Percentiles rank a stretch among this genome's conserved stretches.
Evolutionary conservation across 2,888 invertebrate genomes (phyloP).

Genomic region (Leucophenga montana): DNA sequence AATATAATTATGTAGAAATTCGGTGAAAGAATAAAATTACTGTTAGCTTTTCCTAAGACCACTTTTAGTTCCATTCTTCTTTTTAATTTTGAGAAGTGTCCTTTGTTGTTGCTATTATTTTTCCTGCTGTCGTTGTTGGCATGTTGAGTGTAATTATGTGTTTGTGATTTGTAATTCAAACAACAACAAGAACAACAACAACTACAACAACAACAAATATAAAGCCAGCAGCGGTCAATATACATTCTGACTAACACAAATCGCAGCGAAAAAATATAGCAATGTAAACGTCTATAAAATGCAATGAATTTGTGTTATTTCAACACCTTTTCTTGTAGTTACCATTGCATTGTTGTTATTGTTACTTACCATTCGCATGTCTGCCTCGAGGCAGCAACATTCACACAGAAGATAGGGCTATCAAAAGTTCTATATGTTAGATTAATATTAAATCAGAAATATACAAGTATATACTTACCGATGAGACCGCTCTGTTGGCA

Average conservation of each 20-base stretch:
- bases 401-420: no score
- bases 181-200: slow-evolving; percentile 52
- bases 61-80: slow-evolving; percentile 28
- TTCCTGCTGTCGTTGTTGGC: slow-evolving; percentile 8
- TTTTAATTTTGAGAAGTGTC: no score
- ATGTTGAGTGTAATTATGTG: slow-evolving; percentile 59
- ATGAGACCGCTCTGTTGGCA: no score
- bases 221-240: slow-evolving; percentile 52
- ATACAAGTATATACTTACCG: no score
- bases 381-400: no score
- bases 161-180: slow-evolving; percentile 57
- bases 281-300: slow-evolving; percentile 12
- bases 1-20: no score
- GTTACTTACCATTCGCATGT: background rate
- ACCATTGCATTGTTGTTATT: background rate
- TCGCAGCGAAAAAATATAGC: slow-evolving; percentile 29
- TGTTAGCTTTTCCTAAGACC: no score
- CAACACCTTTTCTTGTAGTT: slow-evolving; percentile 55
- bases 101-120: background rate
- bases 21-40: no score
- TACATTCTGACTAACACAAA: slow-evolving; percentile 35
- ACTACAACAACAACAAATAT: slow-evolving; percentile 54
- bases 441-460: no score
- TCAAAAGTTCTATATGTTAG: no score
- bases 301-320: slow-evolving; percentile 53